A percentile compares a stretch with the other conserved stretches of the same genome.
These are phyloP conservation scores for Lypha dubia DNA, from an alignment of 2,888 invertebrate genomes.

Conservation along the genomic window DNA sequence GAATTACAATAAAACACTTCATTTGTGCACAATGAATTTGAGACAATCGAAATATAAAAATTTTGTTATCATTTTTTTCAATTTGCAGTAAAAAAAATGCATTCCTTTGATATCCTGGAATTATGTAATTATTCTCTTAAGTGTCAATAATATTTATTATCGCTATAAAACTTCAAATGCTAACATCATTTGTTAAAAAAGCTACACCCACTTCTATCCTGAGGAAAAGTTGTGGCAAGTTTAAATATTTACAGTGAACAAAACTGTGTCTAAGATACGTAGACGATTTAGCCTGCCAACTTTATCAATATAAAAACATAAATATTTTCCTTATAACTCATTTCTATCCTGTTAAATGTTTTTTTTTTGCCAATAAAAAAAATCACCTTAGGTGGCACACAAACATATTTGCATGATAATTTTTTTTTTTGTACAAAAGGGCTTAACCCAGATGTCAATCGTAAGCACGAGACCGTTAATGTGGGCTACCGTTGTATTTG, in stretches of 20 bases:
- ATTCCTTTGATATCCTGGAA: no score
- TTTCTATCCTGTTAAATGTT: constrained; percentile 25
- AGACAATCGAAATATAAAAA: no score
- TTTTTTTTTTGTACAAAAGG: constrained; percentile 54
- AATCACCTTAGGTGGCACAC: constrained; percentile 53
- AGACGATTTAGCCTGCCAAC: constrained; percentile 7
- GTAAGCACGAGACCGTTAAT: constrained; percentile 75
- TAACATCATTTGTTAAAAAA: constrained; percentile 9
- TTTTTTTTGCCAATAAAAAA: constrained; percentile 53
- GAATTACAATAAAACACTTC: no score
- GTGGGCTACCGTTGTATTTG: constrained; percentile 68
- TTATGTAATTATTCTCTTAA: constrained; percentile 2
- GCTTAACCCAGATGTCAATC: constrained; percentile 73
- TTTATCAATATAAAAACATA: constrained; percentile 16
- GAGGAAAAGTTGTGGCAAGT: neutral
- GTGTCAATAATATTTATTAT: constrained; percentile 35
- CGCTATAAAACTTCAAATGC: constrained; percentile 35
- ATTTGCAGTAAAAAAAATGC: no score
- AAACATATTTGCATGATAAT: constrained; percentile 61
- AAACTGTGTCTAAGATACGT: neutral
- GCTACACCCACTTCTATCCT: constrained; percentile 29
- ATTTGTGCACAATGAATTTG: no score
- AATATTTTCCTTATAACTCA: constrained; percentile 29
- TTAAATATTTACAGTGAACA: constrained; percentile 4
- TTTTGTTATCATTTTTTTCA: no score